Evolutionary conservation across 2,888 invertebrate genomes (phyloP).

Genomic region (Nineta flava): DNA sequence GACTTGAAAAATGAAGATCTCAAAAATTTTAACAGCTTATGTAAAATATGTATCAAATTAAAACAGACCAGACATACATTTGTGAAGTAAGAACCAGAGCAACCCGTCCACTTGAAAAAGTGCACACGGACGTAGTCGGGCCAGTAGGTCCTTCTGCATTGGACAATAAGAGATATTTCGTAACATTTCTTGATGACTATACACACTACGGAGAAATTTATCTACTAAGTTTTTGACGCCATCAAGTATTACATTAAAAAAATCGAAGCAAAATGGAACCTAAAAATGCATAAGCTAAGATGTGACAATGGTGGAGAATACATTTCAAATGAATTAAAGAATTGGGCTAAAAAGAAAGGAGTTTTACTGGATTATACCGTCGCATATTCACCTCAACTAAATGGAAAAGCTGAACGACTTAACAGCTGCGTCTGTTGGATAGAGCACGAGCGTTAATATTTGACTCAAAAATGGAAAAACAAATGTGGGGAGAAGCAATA

Average conservation of each 20-base stretch:
- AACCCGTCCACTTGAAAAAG: background rate
- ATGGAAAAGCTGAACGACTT: constrained; percentile 11
- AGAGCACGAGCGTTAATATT: constrained; percentile 10
- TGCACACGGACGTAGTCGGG: constrained; percentile 10
- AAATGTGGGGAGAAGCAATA: constrained; percentile 11
- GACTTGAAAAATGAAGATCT: too few species aligned
- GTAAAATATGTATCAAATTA: too few species aligned
- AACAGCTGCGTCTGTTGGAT: constrained; percentile 10
- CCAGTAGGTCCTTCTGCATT: constrained; percentile 7
- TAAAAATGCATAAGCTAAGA: constrained; percentile 7
- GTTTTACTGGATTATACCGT: constrained; percentile 9
- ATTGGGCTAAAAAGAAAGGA: constrained; percentile 10
- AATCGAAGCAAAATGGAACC: constrained; percentile 7
- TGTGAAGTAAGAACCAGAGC: too few species aligned
- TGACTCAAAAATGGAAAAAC: constrained; percentile 9
- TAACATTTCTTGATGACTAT: constrained; percentile 11
- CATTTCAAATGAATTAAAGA: constrained; percentile 8
- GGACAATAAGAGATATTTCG: constrained; percentile 10
- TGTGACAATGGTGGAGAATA: constrained; percentile 12
- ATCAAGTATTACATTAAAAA: too few species aligned
- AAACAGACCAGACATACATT: too few species aligned
- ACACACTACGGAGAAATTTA: constrained; percentile 9
- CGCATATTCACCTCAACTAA: constrained; percentile 10
- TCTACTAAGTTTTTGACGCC: too few species aligned
- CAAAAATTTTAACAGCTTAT: too few species aligned